Evolutionary conservation across 2,888 invertebrate species (phyloP).

Genomic region (Napeogenes sylphis): DNA sequence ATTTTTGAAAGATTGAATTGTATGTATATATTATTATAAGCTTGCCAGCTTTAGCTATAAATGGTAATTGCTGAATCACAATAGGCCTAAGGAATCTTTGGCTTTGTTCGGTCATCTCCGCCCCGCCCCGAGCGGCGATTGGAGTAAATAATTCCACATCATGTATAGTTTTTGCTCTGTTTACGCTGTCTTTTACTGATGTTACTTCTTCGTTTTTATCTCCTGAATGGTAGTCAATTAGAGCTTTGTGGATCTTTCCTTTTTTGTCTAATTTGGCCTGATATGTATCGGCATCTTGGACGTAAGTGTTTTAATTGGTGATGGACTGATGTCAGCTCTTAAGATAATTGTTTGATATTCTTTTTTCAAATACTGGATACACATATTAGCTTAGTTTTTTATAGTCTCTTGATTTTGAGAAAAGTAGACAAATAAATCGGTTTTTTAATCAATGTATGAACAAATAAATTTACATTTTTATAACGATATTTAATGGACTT

Average conservation of each 20-base stretch:
- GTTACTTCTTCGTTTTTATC: conserved; percentile 48
- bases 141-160: conserved; percentile 73
- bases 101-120: conserved; percentile 51
- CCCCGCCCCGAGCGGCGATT: conserved; percentile 50
- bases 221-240: conserved; percentile 60
- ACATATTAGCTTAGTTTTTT: neutral
- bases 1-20: neutral
- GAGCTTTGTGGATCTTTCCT: conserved; percentile 33
- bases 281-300: conserved; percentile 31
- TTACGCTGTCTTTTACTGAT: conserved; percentile 57
- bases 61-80: conserved; percentile 20
- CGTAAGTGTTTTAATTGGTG: conserved; percentile 32
- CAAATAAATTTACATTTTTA: neutral
- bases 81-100: conserved; percentile 41
- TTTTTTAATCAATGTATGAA: too few relatives aligned
- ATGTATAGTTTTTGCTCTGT: conserved; percentile 68
- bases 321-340: conserved; percentile 30
- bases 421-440: too few relatives aligned
- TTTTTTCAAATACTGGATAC: conserved; percentile 9
- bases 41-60: conserved; percentile 14
- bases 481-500: neutral
- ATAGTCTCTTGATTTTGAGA: too few relatives aligned
- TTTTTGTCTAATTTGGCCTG: conserved; percentile 32
- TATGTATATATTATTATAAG: conserved; percentile 6
- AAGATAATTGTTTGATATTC: conserved; percentile 26